A percentile compares a stretch with the other conserved stretches of the same genome.
Evolutionary conservation across 2,888 invertebrate genomes (phyloP).

Genomic region (Dioctria rufipes): DNA sequence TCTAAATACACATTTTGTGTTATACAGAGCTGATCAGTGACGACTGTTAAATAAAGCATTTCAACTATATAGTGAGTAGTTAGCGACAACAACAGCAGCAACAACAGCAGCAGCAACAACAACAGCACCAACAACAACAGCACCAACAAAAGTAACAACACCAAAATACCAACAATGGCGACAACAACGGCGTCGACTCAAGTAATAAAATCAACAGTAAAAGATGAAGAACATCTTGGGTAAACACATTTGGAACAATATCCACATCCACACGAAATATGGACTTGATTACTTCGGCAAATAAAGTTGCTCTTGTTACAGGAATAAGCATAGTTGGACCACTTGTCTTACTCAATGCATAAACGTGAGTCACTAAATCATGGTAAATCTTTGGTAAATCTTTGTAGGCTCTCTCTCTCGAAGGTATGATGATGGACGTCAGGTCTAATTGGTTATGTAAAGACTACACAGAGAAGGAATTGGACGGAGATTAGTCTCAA

Average conservation of each 20-base stretch:
- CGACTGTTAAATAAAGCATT: conserved; percentile 39
- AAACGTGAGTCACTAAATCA: conserved; percentile 9
- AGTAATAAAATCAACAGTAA: conserved; percentile 50
- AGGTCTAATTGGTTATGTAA: conserved; percentile 35
- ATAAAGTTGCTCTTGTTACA: conserved; percentile 44
- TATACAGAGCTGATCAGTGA: conserved; percentile 18
- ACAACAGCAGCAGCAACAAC: conserved; percentile 40
- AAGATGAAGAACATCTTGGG: conserved; percentile 33
- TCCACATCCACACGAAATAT: conserved; percentile 8
- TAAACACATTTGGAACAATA: conserved; percentile 28
- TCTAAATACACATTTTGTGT: conserved; percentile 56
- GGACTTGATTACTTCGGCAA: conserved; percentile 32
- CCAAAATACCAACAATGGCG: conserved; percentile 51
- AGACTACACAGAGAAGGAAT: not conserved
- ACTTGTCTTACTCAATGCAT: conserved; percentile 40
- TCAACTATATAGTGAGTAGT: conserved; percentile 53
- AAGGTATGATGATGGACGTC: not conserved
- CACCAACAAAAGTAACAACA: not conserved
- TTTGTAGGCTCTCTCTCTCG: no score
- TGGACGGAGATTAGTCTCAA: not conserved
- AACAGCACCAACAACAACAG: conserved; percentile 17
- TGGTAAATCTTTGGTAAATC: not conserved
- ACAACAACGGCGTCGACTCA: conserved; percentile 56
- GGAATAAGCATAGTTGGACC: conserved; percentile 19
- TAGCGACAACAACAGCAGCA: conserved; percentile 49